Evolutionary conservation across 2,888 invertebrate genomes (phyloP).

Genomic region (Macaria notata): DNA sequence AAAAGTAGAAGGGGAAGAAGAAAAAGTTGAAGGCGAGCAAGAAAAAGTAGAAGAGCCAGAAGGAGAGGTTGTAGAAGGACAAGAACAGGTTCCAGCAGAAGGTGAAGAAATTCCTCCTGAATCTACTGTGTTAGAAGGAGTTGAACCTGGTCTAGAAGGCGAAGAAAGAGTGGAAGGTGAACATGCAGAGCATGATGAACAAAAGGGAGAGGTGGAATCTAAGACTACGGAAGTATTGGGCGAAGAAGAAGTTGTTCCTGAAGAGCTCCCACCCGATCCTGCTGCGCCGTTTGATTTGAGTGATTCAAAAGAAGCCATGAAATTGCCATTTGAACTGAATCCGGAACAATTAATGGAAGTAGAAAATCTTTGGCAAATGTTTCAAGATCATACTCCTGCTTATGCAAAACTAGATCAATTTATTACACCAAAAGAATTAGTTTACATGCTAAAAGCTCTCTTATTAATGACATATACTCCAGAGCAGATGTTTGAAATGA

Average conservation of each 20-base stretch:
- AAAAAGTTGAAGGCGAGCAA: conserved; percentile 1
- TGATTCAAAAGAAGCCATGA: conserved; percentile 63
- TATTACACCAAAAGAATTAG: conserved; percentile 64
- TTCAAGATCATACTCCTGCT: conserved; percentile 66
- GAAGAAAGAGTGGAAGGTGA: conserved; percentile 32
- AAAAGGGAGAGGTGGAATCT: conserved; percentile 31
- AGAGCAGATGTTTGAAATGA: conserved; percentile 64
- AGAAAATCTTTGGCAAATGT: conserved; percentile 64
- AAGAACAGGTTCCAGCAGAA: conserved; percentile 10
- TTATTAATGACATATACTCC: conserved; percentile 64
- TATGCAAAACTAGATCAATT: conserved; percentile 62
- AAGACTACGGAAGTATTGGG: conserved; percentile 41
- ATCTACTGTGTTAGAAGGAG: neutral
- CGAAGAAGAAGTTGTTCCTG: conserved; percentile 54
- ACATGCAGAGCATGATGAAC: conserved; percentile 24
- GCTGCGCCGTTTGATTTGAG: conserved; percentile 61
- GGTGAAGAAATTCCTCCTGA: neutral
- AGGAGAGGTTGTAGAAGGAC: neutral
- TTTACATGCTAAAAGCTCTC: conserved; percentile 66
- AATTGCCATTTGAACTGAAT: conserved; percentile 56
- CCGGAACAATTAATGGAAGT: conserved; percentile 66
- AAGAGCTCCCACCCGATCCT: conserved; percentile 66
- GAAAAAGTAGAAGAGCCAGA: neutral
- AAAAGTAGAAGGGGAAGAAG: neutral
- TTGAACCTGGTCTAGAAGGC: conserved; percentile 32